Base-by-base conservation (phyloP, 2,797 vertebrate species). In the Argentina silus region DNA sequence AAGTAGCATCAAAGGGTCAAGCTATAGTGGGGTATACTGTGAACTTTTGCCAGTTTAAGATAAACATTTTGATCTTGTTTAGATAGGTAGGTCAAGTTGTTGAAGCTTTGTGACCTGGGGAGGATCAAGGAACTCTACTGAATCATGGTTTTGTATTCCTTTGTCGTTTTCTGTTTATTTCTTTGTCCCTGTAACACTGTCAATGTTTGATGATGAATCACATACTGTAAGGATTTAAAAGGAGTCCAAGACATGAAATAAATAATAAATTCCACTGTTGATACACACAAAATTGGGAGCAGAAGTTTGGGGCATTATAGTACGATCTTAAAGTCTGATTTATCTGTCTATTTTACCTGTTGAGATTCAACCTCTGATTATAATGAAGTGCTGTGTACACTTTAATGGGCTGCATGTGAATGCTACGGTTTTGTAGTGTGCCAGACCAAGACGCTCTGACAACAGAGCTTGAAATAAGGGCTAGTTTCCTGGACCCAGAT, bases 341-440 rank as follows among this genome's bases (percentile, higher is more conserved):
- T 68, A 55, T 72, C 67, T 71, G 11, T 8, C 5, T 43, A 43
- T 61, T 50, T 72, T 48, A 61, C 44, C 12, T 47, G 61, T 42
- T 63, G 47, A 43, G 15, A 61, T 67, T 67, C 56, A 45, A 21
- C 19, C 19, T 23, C 19, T 19, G 7, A 48, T 48, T 12, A 5
- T 19, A n/a, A 17, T 19, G 17, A 57, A n/a, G 9, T 57, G 19
- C 17, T 19, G 55, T 3, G 9, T 11, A n/a, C 19, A 9, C 9
- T 57, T 21, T 8, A 3, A 19, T 23, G 55, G 1, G 0, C 19
- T 3, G 9, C 9, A 23, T 23, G 55, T 7, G 3, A 57, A n/a
- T 17, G 55, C 17, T 56, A 56, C 55, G 3, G 14, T 51, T 10
- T 0, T 56, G 55, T 7, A 61, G 27, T 12, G 47, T 48, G 47